Base-by-base conservation (phyloP, 1,140 invertebrate species). In the Lepidostoma basale region DNA sequence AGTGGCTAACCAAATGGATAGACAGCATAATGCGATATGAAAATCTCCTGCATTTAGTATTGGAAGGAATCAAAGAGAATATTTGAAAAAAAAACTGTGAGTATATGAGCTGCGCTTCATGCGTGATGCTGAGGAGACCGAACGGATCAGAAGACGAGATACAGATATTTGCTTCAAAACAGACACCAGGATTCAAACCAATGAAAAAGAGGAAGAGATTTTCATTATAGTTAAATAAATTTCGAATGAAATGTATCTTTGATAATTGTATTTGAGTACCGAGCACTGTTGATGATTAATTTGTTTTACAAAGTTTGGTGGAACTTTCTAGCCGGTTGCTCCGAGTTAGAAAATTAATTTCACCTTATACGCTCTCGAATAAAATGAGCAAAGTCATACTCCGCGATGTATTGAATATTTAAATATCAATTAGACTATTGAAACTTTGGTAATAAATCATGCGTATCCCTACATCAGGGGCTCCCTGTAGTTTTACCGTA, bases 371-470 rank as follows among this genome's bases (percentile, higher is more conserved):
- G 45, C 25, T 12, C 23, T 23, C n/a, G n/a, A n/a, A n/a, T n/a
- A n/a, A n/a, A n/a, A n/a, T n/a, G n/a, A 23, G 45, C 18, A 23
- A 8, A 49, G 45, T 49, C 45, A 49, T 9, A 49, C 18, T 23
- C 45, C n/a, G 18, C 39, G 26, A 54, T 44, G 60, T 69, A 71
- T 67, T 47, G 52, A 71, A 67, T 59, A 64, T 52, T 67, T 62
- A 67, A 71, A 71, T 71, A 71, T 67, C 64, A 67, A 62, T 67
- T 67, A 71, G 52, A 67, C 49, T 20, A 36, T 28, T 10, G 22
- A 59, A 67, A 71, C 45, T 71, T 71, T 42, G 26, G 39, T 40
- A 12, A 67, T 71, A 71, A 71, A 71, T 71, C 69, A 71, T 54
- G 1, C 22, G 39, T 56, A 25, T 8, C 52, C 45, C 22, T 25